Conservation (phyloP, 1,140 invertebrate species). For the Ostrea denselamellosa region DNA sequence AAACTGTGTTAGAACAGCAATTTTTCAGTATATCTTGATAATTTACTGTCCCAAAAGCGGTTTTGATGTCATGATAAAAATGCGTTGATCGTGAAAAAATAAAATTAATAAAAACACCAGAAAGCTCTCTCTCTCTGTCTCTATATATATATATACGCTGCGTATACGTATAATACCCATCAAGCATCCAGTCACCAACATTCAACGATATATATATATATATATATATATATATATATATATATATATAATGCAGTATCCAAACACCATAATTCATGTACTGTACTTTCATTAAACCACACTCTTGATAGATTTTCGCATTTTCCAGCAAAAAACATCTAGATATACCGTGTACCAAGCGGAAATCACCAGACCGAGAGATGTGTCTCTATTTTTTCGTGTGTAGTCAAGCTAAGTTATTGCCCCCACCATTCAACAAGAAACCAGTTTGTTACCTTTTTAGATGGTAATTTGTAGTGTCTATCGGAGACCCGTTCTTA, state of each 20-base stretch:
- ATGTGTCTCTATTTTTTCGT: not conserved
- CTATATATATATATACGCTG: not conserved
- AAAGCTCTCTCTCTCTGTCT: not conserved
- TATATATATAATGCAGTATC: not conserved
- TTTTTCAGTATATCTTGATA: too few relatives aligned
- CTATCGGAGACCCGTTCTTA: conserved; percentile 1
- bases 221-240: not conserved
- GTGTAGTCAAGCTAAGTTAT: not conserved
- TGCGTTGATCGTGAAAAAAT: not conserved
- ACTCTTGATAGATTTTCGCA: not conserved
- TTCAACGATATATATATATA: not conserved
- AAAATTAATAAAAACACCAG: not conserved
- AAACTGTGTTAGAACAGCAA: too few relatives aligned
- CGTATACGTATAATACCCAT: not conserved
- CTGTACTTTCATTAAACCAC: not conserved
- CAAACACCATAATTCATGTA: not conserved
- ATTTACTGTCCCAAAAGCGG: not conserved
- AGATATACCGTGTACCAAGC: not conserved
- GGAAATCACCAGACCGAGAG: not conserved
- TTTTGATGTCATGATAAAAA: not conserved
- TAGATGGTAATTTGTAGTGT: not conserved
- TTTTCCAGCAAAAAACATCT: not conserved
- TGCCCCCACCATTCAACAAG: not conserved
- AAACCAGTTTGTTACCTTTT: conserved; percentile 20
- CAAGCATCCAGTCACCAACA: not conserved